Conservation (phyloP, 2,113 vertebrate genomes). For the Dermatemys mawii region DNA sequence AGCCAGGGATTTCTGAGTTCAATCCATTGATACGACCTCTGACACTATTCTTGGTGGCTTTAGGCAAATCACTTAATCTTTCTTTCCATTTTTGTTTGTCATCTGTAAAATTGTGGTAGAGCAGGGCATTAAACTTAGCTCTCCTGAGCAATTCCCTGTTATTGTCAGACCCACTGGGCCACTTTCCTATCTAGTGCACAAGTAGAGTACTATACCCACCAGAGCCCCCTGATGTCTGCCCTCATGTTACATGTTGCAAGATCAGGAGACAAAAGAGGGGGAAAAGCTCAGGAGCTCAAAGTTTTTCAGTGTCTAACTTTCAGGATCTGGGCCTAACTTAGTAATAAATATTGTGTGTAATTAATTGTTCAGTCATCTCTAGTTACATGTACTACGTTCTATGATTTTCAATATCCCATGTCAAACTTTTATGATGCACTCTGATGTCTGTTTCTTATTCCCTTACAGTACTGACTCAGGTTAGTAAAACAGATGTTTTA, state of each 20-base stretch:
- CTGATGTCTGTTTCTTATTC: not conserved
- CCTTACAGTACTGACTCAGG: not conserved
- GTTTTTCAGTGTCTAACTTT: too few relatives aligned
- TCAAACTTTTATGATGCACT: not conserved
- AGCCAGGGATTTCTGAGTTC: not conserved
- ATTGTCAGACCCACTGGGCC: not conserved
- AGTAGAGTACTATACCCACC: too few relatives aligned
- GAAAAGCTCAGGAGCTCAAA: not conserved
- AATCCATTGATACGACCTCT: not conserved
- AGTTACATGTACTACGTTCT: not conserved
- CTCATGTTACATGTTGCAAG: not conserved
- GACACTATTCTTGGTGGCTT: slow-evolving; percentile 26
- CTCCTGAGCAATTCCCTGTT: not conserved
- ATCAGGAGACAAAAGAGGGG: not conserved
- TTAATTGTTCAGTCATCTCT: not conserved
- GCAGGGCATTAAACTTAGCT: not conserved
- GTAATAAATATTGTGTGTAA: not conserved
- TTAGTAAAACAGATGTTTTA: not conserved
- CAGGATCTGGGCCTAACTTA: not conserved
- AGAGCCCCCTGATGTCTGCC: not conserved
- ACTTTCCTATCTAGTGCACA: not conserved
- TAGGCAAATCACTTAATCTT: slow-evolving; percentile 38
- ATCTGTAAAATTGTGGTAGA: slow-evolving; percentile 3
- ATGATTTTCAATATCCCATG: not conserved
- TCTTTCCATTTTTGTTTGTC: slow-evolving; percentile 55